A percentile compares a stretch with the other conserved stretches of the same genome.
Evolutionary conservation across 35 echinoderm and acorn worm species (phyloP).

Genomic region (Lytechinus variegatus): DNA sequence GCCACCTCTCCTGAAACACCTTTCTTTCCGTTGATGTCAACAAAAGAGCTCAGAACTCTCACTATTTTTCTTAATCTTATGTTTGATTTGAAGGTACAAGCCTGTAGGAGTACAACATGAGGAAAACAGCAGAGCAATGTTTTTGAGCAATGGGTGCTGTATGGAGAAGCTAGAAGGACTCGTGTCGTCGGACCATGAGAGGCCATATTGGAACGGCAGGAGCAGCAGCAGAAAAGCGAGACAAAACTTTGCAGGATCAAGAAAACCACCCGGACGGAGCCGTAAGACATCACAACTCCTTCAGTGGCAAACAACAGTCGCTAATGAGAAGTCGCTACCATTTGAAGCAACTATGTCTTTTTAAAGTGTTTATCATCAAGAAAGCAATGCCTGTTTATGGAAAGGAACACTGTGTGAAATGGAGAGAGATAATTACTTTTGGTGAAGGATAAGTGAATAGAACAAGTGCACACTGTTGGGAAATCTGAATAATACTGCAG

Average conservation of each 20-base stretch:
- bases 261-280: not conserved
- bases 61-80: not conserved
- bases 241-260: not conserved
- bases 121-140: not conserved
- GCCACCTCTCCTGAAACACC: not conserved
- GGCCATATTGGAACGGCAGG: not conserved
- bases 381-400: not conserved
- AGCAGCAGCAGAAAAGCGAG: not conserved
- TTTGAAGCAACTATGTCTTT: not conserved
- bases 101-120: not conserved
- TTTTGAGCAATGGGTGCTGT: not conserved
- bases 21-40: not conserved
- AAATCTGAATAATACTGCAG: not conserved
- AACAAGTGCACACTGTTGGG: not conserved
- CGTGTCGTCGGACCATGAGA: not conserved
- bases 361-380: not conserved
- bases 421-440: not conserved
- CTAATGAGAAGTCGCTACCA: not conserved
- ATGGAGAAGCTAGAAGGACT: not conserved
- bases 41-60: not conserved
- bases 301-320: not conserved
- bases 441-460: not conserved
- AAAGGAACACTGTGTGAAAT: not conserved
- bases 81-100: not conserved
- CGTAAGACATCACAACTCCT: not conserved